These are phyloP conservation scores for Aurelia sp. DNA, from an alignment of 30 jellyfish, hydroid and myxozoan genomes.

Conservation along the genomic window DNA sequence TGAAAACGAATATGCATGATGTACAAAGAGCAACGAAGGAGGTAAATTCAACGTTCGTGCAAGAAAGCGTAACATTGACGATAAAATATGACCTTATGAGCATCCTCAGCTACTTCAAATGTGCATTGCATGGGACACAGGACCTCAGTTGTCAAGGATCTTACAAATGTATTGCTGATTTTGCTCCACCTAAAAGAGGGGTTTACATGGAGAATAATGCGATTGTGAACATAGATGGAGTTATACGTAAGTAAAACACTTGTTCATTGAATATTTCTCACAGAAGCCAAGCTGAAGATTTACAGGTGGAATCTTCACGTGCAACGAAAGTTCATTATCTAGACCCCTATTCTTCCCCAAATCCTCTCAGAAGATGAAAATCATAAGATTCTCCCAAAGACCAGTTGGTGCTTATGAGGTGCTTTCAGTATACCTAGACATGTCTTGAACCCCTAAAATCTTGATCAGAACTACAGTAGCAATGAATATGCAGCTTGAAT, in stretches of 20 bases:
- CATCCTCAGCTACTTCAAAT: conserved; percentile 42
- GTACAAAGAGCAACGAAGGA: conserved; percentile 11
- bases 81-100: conserved; percentile 52
- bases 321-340: too few relatives aligned
- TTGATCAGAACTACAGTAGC: too few relatives aligned
- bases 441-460: too few relatives aligned
- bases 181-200: conserved; percentile 43
- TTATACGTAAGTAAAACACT: conserved; percentile 26
- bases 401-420: too few relatives aligned
- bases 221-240: conserved; percentile 42
- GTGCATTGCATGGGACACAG: conserved; percentile 19
- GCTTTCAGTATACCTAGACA: too few relatives aligned
- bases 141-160: conserved; percentile 45
- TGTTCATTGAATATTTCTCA: neutral
- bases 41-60: conserved; percentile 14
- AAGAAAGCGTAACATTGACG: conserved; percentile 47
- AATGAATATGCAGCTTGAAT: too few relatives aligned
- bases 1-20: conserved; percentile 11
- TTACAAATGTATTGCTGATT: conserved; percentile 55
- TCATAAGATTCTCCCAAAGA: too few relatives aligned
- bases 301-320: too few relatives aligned
- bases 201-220: conserved; percentile 57
- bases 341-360: too few relatives aligned
- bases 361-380: too few relatives aligned
- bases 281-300: too few relatives aligned